These are phyloP conservation scores for Argyresthia albistria DNA, from an alignment of 2,888 invertebrate genomes.

Conservation along the genomic window DNA sequence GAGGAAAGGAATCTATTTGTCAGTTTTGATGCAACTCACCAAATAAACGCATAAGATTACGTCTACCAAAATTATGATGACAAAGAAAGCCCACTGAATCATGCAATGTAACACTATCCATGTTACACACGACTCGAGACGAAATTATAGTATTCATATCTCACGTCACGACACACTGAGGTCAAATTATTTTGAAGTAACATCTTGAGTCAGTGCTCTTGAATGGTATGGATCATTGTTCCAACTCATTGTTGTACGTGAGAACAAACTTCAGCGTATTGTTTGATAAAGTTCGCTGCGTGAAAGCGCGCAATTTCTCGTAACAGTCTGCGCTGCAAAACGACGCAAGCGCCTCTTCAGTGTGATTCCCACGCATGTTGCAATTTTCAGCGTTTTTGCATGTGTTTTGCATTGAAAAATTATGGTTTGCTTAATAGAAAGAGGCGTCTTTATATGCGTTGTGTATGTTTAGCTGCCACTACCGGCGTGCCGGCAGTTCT, in stretches of 20 bases:
- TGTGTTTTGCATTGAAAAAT: slow-evolving; percentile 14
- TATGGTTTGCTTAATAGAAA: neutral
- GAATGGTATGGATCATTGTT: slow-evolving; percentile 43
- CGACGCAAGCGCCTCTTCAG: slow-evolving; percentile 12
- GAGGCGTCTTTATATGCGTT: too few species aligned
- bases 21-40: too few species aligned
- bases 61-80: too few species aligned
- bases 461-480: too few species aligned
- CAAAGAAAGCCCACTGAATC: too few species aligned
- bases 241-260: slow-evolving; percentile 37
- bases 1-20: too few species aligned
- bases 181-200: slow-evolving; percentile 3
- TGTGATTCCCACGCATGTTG: slow-evolving; percentile 25
- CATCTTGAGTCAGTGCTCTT: slow-evolving; percentile 28
- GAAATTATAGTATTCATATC: neutral
- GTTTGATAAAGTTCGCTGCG: slow-evolving; percentile 22
- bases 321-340: slow-evolving; percentile 24
- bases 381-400: slow-evolving; percentile 23
- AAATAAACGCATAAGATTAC: too few species aligned
- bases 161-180: neutral
- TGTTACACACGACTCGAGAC: too few species aligned
- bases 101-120: too few species aligned
- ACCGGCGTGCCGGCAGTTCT: too few species aligned
- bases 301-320: slow-evolving; percentile 58
- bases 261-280: slow-evolving; percentile 30